Percentiles rank a stretch among this genome's conserved stretches.
Evolutionary conservation across 2,113 vertebrate genomes (phyloP).

Genomic region (Leucopsar rothschildi): DNA sequence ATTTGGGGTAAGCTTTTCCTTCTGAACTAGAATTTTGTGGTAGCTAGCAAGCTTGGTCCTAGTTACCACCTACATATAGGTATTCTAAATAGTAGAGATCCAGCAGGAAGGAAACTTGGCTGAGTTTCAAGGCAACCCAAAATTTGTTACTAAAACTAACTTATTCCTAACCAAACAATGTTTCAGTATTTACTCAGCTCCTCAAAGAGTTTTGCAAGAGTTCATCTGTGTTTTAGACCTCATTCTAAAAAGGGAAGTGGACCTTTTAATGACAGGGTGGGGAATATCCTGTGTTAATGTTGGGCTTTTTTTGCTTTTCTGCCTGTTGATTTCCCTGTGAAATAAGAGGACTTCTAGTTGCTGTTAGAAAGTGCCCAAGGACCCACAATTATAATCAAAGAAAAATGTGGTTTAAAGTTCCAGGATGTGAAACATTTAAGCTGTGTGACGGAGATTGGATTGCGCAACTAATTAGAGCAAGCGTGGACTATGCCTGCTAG

Average conservation of each 20-base stretch:
- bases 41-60: neutral
- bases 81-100: neutral
- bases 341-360: neutral
- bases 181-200: neutral
- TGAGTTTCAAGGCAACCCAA: neutral
- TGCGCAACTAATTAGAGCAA: neutral
- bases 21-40: neutral
- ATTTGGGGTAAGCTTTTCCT: neutral
- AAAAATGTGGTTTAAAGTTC: neutral
- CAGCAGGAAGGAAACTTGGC: neutral
- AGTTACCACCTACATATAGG: neutral
- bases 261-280: neutral
- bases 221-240: neutral
- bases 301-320: neutral
- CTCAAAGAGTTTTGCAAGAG: constrained; percentile 23
- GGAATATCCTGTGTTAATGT: constrained; percentile 26
- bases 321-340: neutral
- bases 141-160: neutral
- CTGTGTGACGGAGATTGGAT: neutral
- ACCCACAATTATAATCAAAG: neutral
- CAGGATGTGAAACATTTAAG: neutral
- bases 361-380: neutral
- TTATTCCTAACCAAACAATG: neutral
- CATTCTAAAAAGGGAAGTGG: constrained; percentile 26
- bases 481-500: neutral